phyloP scores from a whole-genome alignment of 2,113 vertebrate genomes.

The Ophiodon elongatus region DNA sequence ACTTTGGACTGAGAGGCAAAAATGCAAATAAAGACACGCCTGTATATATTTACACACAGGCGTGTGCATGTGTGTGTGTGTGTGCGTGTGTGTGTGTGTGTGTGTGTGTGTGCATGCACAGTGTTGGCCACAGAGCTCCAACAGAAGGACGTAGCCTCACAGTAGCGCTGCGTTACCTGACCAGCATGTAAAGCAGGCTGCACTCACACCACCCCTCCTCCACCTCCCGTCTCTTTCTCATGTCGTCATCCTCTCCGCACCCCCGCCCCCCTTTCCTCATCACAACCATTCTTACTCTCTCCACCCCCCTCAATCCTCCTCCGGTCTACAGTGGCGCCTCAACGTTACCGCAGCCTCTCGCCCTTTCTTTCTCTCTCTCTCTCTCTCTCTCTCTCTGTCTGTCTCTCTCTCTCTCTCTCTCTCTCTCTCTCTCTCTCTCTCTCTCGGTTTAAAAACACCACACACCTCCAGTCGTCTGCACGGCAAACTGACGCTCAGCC shows the following conservation, averaged over 20 bases:
- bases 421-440: neutral
- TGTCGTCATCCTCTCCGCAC: constrained; percentile 73
- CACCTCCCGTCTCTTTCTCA: constrained; percentile 61
- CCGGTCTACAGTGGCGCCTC: constrained; percentile 28
- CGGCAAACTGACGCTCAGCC: constrained; percentile 18
- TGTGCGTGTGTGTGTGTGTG: neutral
- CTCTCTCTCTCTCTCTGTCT: neutral
- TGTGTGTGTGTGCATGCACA: neutral
- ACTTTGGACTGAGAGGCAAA: constrained; percentile 4
- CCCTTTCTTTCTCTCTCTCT: neutral
- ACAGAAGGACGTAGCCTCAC: constrained; percentile 67
- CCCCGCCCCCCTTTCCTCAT: constrained; percentile 20
- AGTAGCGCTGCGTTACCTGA: constrained; percentile 79
- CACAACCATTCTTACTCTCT: constrained; percentile 54
- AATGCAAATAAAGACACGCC: constrained; percentile 8
- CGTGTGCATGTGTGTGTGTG: neutral
- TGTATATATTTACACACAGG: constrained; percentile 19
- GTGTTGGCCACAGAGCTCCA: constrained; percentile 13
- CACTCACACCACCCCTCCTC: constrained; percentile 69
- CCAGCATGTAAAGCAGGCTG: constrained; percentile 84
- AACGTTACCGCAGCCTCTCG: constrained; percentile 16
- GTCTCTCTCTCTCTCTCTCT: too few relatives aligned
- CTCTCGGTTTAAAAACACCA: neutral
- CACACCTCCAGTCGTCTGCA: neutral
- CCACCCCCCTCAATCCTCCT: constrained; percentile 24